Evolutionary conservation across 2,888 invertebrate genomes (phyloP).

Genomic region (Carpatolechia fugitivella): DNA sequence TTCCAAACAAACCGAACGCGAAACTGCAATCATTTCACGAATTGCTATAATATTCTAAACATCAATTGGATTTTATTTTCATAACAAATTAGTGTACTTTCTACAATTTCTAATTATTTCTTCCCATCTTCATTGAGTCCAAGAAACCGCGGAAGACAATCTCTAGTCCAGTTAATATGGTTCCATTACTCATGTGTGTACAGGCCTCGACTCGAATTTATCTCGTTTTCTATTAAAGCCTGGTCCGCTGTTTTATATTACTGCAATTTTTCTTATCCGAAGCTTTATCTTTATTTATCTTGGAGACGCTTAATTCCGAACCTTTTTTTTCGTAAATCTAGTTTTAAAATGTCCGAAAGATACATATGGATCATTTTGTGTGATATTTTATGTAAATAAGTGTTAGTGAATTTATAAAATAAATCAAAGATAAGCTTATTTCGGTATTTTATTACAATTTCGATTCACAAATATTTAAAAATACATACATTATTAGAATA

Average conservation of each 20-base stretch:
- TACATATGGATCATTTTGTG: too few species aligned
- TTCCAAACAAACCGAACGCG: too few species aligned
- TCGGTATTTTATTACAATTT: too few species aligned
- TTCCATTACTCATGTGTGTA: constrained; percentile 25
- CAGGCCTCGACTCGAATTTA: constrained; percentile 23
- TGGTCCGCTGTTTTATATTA: constrained; percentile 32
- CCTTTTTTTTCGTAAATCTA: neutral
- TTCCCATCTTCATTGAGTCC: neutral
- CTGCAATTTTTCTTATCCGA: constrained; percentile 33
- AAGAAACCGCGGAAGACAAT: neutral
- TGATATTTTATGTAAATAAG: too few species aligned
- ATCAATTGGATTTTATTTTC: too few species aligned
- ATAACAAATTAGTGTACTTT: neutral
- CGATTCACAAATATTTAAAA: too few species aligned
- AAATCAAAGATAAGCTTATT: too few species aligned
- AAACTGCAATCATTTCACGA: too few species aligned
- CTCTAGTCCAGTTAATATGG: neutral
- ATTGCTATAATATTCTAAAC: too few species aligned
- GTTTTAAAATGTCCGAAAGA: too few species aligned
- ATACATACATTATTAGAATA: too few species aligned
- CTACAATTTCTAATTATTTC: neutral
- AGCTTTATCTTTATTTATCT: constrained; percentile 1
- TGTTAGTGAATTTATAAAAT: too few species aligned
- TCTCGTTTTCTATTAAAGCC: constrained; percentile 34
- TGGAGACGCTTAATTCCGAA: neutral